phyloP scores from a whole-genome alignment of 1,140 invertebrate genomes.

The Drosophila arawakana region DNA sequence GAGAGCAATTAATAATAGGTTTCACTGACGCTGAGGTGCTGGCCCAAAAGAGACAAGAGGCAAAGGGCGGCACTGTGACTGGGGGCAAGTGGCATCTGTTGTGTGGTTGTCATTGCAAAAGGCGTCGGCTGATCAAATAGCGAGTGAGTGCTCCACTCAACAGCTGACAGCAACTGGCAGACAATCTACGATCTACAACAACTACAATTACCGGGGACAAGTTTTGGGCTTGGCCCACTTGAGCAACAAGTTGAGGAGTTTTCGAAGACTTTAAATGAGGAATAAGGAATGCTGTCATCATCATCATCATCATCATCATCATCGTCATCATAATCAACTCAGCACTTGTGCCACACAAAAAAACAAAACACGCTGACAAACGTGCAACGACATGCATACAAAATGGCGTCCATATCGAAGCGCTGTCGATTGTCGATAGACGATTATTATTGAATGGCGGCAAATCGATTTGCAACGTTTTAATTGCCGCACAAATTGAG shows the following conservation, averaged over 20 bases:
- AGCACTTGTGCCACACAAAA: slow-evolving; percentile 47
- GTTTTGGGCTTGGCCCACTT: slow-evolving; percentile 63
- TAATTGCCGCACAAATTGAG: slow-evolving; percentile 66
- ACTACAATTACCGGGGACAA: slow-evolving; percentile 73
- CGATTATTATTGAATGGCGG: slow-evolving; percentile 55
- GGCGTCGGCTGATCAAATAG: slow-evolving; percentile 76
- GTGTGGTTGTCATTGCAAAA: slow-evolving; percentile 43
- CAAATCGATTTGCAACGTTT: slow-evolving; percentile 82
- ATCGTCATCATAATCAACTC: slow-evolving; percentile 39
- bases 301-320: slow-evolving; percentile 45
- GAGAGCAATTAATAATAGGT: slow-evolving; percentile 27
- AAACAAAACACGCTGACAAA: slow-evolving; percentile 53
- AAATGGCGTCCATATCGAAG: slow-evolving; percentile 44
- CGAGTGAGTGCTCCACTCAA: slow-evolving; percentile 33
- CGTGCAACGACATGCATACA: slow-evolving; percentile 20
- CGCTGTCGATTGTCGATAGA: slow-evolving; percentile 5
- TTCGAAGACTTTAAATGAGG: background rate
- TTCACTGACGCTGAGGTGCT: slow-evolving; percentile 4
- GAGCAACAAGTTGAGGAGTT: slow-evolving; percentile 23
- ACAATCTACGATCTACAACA: slow-evolving; percentile 49
- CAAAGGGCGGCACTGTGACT: background rate
- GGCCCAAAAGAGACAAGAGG: background rate
- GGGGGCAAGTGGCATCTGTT: slow-evolving; percentile 9
- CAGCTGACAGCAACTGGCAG: slow-evolving; percentile 53
- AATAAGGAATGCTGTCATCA: slow-evolving; percentile 43